These are phyloP conservation scores for Agrypnus murinus DNA, from an alignment of 2,888 invertebrate species.

Conservation along the genomic window DNA sequence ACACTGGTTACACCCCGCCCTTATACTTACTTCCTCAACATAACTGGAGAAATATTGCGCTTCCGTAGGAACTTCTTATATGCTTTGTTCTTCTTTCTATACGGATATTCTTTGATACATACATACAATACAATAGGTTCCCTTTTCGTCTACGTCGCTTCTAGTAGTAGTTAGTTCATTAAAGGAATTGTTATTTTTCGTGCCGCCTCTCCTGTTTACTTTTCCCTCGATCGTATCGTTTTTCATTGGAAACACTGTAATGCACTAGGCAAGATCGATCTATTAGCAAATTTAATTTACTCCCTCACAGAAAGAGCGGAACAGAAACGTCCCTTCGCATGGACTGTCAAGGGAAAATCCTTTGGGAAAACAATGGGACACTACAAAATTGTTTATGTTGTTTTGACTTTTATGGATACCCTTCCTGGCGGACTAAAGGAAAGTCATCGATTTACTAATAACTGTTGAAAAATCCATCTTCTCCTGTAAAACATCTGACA, in stretches of 20 bases:
- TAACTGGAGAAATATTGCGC: constrained; percentile 42
- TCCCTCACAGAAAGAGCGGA: neutral
- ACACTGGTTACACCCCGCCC: constrained; percentile 33
- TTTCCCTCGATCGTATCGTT: constrained; percentile 33
- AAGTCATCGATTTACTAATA: neutral
- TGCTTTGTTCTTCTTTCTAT: constrained; percentile 41
- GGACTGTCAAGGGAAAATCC: constrained; percentile 4
- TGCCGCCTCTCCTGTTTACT: constrained; percentile 30
- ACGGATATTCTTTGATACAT: constrained; percentile 38
- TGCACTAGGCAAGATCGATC: constrained; percentile 25
- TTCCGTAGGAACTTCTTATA: constrained; percentile 46
- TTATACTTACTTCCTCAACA: constrained; percentile 39
- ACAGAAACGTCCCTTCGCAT: constrained; percentile 15
- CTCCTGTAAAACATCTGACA: constrained; percentile 3
- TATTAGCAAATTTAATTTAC: constrained; percentile 42
- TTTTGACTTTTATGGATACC: too few relatives aligned
- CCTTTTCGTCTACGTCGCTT: constrained; percentile 10
- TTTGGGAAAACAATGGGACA: neutral
- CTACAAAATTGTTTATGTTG: too few relatives aligned
- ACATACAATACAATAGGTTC: constrained; percentile 33
- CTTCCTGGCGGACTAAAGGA: too few relatives aligned
- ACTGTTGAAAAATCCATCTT: constrained; percentile 14
- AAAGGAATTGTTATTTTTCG: constrained; percentile 39
- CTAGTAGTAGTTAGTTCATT: constrained; percentile 37
- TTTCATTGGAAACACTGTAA: constrained; percentile 28